These are phyloP conservation scores for Lepeophtheirus salmonis DNA, from an alignment of 1,140 invertebrate genomes.

Conservation along the genomic window DNA sequence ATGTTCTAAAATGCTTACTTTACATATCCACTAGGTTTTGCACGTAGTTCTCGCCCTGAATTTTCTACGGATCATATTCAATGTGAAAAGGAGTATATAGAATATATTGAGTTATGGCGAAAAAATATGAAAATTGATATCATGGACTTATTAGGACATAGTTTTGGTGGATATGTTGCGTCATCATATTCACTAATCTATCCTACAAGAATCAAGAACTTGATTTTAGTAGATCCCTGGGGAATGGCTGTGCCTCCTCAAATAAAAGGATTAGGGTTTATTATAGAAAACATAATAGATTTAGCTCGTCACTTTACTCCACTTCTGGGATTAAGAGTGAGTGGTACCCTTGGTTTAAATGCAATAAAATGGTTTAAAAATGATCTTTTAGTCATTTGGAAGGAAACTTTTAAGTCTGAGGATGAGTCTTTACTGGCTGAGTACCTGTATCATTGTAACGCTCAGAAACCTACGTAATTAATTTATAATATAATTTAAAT, in stretches of 20 bases:
- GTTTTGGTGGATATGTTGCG: constrained; percentile 14
- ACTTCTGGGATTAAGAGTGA: background rate
- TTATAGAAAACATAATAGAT: constrained; percentile 2
- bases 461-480: constrained; percentile 11
- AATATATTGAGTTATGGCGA: constrained; percentile 9
- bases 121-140: background rate
- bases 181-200: constrained; percentile 9
- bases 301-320: constrained; percentile 15
- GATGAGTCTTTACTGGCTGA: constrained; percentile 1
- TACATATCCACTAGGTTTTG: constrained; percentile 5
- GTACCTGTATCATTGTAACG: constrained; percentile 17
- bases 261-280: background rate
- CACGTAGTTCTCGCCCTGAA: constrained; percentile 5
- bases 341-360: background rate
- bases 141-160: constrained; percentile 12
- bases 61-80: constrained; percentile 4
- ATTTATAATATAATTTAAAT: background rate
- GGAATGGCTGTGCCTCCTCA: constrained; percentile 4
- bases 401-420: background rate
- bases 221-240: constrained; percentile 17
- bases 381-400: background rate
- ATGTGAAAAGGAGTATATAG: constrained; percentile 7
- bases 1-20: background rate
- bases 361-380: background rate
- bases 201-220: constrained; percentile 4